Evolutionary conservation across 2,797 vertebrate genomes (phyloP).

Genomic region (Rhabdophis nuchalis): DNA sequence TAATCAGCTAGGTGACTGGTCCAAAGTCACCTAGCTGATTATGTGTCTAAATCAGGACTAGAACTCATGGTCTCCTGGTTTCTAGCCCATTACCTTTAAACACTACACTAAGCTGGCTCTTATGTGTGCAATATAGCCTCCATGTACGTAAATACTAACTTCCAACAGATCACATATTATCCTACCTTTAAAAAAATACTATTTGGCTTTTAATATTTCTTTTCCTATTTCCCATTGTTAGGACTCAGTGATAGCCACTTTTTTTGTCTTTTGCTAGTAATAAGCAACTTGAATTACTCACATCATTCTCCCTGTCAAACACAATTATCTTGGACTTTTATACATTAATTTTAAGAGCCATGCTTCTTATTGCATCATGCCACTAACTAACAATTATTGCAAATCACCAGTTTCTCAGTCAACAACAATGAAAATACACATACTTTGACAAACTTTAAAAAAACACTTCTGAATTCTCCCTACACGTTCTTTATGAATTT

Average conservation of each 20-base stretch:
- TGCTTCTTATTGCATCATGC: not conserved
- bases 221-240: not conserved
- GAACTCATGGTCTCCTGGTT: not conserved
- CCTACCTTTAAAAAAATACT: not conserved
- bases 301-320: not conserved
- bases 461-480: not conserved
- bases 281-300: not conserved
- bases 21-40: not conserved
- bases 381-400: not conserved
- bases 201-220: not conserved
- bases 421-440: not conserved
- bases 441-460: not conserved
- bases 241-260: not conserved
- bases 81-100: not conserved
- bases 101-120: not conserved
- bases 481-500: not conserved
- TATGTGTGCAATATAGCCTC: not conserved
- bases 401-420: not conserved
- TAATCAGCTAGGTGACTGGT: not conserved
- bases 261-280: not conserved
- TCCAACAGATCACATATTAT: not conserved
- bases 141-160: not conserved
- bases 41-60: not conserved
- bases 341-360: not conserved
- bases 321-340: not conserved